Evolutionary conservation across 2,113 vertebrate species (phyloP).

Genomic region (Calidris pygmaea): DNA sequence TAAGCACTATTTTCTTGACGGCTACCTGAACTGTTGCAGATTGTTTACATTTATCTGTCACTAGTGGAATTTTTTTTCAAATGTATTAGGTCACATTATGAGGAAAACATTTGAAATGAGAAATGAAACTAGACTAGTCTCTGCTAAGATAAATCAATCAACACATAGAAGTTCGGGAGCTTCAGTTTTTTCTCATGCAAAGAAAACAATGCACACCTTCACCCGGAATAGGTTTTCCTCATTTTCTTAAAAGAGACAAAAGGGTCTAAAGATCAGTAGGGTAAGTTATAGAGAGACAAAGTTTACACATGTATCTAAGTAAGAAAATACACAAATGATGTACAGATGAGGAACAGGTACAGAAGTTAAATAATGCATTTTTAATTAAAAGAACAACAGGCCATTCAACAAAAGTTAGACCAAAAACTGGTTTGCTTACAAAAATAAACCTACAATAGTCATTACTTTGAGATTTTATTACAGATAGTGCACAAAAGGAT

Average conservation of each 20-base stretch:
- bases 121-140: not conserved
- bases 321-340: not conserved
- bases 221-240: not conserved
- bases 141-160: not conserved
- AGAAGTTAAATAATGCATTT: not conserved
- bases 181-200: not conserved
- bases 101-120: not conserved
- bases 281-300: not conserved
- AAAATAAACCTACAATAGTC: not conserved
- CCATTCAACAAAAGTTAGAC: not conserved
- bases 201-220: not conserved
- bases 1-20: not conserved
- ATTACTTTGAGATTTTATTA: not conserved
- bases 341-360: not conserved
- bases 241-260: not conserved
- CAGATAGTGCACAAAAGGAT: not conserved
- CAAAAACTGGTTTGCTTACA: not conserved
- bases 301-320: not conserved
- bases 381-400: not conserved
- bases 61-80: not conserved
- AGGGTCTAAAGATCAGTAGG: not conserved
- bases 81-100: not conserved
- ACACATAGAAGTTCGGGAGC: not conserved
- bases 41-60: not conserved
- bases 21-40: not conserved